phyloP scores from a whole-genome alignment of 1,140 invertebrate genomes.

The Trigoniulus corallinus region DNA sequence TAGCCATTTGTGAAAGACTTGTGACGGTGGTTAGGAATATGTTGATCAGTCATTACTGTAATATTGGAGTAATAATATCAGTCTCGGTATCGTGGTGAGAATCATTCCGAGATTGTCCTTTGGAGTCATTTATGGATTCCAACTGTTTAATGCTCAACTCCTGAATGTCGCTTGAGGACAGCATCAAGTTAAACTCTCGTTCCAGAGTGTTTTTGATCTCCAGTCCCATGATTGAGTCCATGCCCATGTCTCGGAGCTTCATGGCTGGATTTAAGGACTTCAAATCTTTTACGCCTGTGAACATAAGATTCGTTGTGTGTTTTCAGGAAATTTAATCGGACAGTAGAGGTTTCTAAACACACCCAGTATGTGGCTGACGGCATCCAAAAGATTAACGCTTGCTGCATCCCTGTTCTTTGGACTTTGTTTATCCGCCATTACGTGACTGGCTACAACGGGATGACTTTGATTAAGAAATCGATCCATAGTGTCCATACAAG shows the following conservation, averaged over 20 bases:
- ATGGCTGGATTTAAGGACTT: conserved; percentile 50
- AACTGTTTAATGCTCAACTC: conserved; percentile 55
- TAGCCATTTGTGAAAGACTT: too few species aligned
- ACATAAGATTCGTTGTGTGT: background rate
- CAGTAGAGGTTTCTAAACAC: too few species aligned
- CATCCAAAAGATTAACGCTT: conserved; percentile 18
- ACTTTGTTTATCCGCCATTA: conserved; percentile 48
- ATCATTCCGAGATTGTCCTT: too few species aligned
- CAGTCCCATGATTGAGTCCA: conserved; percentile 95
- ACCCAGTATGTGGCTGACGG: conserved; percentile 28
- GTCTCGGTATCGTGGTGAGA: too few species aligned
- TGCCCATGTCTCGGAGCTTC: conserved; percentile 77
- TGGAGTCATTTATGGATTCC: conserved; percentile 43
- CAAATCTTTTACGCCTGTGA: conserved; percentile 56
- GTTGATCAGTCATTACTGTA: too few species aligned
- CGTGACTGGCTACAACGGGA: conserved; percentile 66
- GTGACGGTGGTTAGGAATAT: too few species aligned
- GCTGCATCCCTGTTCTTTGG: conserved; percentile 8
- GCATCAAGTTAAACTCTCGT: conserved; percentile 69
- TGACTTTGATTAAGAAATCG: conserved; percentile 71
- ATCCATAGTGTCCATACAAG: conserved; percentile 71
- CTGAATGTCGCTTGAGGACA: conserved; percentile 77
- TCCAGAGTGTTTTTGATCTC: conserved; percentile 95
- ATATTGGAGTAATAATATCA: too few species aligned
- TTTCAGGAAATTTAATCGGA: too few species aligned